Evolutionary conservation across 1,140 invertebrate genomes (phyloP).

Genomic region (Heliconius hermathena): DNA sequence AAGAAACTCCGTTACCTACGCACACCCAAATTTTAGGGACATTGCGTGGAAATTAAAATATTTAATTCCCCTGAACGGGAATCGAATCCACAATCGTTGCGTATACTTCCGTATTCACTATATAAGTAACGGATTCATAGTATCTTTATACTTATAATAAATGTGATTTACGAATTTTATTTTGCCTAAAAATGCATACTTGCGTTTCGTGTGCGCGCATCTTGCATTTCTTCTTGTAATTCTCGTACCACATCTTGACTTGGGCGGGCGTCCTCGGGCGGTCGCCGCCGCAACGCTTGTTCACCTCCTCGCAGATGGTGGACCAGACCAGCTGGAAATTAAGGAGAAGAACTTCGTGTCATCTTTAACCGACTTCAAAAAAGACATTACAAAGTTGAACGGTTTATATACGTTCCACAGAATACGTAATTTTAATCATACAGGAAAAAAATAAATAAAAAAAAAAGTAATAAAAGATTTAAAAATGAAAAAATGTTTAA

Average conservation of each 20-base stretch:
- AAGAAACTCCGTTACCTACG: background rate
- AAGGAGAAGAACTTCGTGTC: background rate
- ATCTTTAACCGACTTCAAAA: no score
- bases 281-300: conserved; percentile 77
- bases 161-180: no score
- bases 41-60: background rate
- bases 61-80: no score
- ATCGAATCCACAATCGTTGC: no score
- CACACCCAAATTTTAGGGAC: background rate
- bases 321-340: conserved; percentile 76
- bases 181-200: conserved; percentile 37
- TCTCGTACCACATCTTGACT: conserved; percentile 82
- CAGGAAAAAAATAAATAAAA: no score
- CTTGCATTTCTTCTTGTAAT: conserved; percentile 82
- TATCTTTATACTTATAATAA: no score
- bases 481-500: no score
- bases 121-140: no score
- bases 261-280: conserved; percentile 78
- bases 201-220: conserved; percentile 78
- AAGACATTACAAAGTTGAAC: no score
- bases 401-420: background rate
- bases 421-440: background rate
- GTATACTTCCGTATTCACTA: background rate
- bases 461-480: no score
- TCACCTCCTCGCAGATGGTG: conserved; percentile 80